These are phyloP conservation scores for Leptinotarsa peninsularis DNA, from an alignment of 2,888 invertebrate genomes.

Conservation along the genomic window DNA sequence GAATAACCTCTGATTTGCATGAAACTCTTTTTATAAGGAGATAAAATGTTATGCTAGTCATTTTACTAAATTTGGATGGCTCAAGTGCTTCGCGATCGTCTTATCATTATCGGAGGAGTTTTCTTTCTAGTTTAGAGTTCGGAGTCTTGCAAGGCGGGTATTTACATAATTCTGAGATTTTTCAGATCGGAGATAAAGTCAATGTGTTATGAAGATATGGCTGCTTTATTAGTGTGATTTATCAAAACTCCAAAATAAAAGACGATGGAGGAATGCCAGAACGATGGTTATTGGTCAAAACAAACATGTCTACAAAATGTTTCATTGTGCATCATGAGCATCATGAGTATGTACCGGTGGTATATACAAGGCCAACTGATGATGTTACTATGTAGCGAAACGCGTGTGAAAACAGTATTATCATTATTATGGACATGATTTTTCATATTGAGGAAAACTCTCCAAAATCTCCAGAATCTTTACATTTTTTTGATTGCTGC, in stretches of 20 bases:
- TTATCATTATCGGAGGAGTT: constrained; percentile 22
- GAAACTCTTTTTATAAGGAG: constrained; percentile 17
- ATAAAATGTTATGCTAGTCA: constrained; percentile 23
- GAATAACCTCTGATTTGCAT: constrained; percentile 20
- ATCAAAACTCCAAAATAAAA: neutral
- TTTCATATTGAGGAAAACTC: too few relatives aligned
- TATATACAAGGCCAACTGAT: too few relatives aligned
- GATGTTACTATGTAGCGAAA: too few relatives aligned
- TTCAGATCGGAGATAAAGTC: constrained; percentile 6
- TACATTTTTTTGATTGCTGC: too few relatives aligned
- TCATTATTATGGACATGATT: too few relatives aligned
- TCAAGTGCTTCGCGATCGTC: constrained; percentile 8
- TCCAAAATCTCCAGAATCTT: too few relatives aligned
- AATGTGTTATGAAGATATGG: constrained; percentile 5
- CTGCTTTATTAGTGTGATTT: neutral
- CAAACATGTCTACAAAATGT: neutral
- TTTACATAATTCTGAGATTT: constrained; percentile 18
- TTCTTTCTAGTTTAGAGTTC: constrained; percentile 3
- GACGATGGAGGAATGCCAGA: neutral
- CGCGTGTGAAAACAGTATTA: too few relatives aligned
- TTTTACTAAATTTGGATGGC: constrained; percentile 14
- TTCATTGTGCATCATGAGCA: neutral
- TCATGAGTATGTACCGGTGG: too few relatives aligned
- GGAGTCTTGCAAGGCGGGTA: constrained; percentile 17
- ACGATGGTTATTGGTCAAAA: neutral